Base-by-base conservation (phyloP, 2,888 invertebrate genomes). In the Nycteola revayana region DNA sequence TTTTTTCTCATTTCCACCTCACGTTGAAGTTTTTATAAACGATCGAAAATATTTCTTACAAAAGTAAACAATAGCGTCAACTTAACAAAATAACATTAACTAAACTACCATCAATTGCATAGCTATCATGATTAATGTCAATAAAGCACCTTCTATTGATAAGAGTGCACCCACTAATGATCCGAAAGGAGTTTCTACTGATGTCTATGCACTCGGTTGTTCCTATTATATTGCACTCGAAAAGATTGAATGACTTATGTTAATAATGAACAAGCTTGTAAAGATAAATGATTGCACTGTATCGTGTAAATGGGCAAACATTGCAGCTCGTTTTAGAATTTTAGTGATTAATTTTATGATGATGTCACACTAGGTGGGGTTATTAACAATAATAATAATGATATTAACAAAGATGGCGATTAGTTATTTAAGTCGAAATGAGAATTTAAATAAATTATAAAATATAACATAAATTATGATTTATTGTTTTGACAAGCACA, bases 111-210 rank as follows among this genome's bases (percentile, higher is more conserved):
- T 36, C 28, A 25, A 34, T 42, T 24, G 23, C 41, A 39, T 45
- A 36, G 54, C 50, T 60, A 53, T 49, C 49, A 26, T 66, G 67
- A 67, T 66, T 60, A 63, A 67, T 66, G 62, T 48, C 36, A 49
- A 60, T 66, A 64, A 55, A 60, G 49, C 50, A 44, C 36, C 36
- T 42, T 14, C 48, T 34, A 48, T 56, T 55, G 63, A 66, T 64
- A 63, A 62, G 33, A 32, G 28, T 38, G 23, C 27, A 22, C 5
- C 10, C 9, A 41, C 41, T 60, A 55, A 59, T 49, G 48, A 49
- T 42, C 26, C 24, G 7, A 47, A 31, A 43, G 32, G 34, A 31
- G 36, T 32, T 26, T 27, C 36, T 31, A 40, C 33, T 31, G 25
- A 33, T 49, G 51, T 47, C 33, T 43, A 36, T 29, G 26, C 10